Conservation (phyloP, 2,797 vertebrate genomes). For the Pterois miles region DNA sequence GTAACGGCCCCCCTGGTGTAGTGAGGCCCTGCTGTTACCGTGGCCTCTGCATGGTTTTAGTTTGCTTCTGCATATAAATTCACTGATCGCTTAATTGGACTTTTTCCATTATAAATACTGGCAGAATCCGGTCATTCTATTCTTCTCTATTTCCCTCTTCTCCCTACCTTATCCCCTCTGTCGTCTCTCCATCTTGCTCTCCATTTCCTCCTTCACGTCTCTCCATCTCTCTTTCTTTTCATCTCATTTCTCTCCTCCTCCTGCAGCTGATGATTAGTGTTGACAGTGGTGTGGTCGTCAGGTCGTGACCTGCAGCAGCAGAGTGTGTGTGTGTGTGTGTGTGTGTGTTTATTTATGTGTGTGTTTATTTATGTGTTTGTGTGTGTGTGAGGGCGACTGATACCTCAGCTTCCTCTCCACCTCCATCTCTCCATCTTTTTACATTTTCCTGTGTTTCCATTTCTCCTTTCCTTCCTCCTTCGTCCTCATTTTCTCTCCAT, state of each 20-base stretch:
- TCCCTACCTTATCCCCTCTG: neutral
- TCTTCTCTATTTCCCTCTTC: no score
- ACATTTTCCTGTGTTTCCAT: neutral
- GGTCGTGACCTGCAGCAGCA: conserved; percentile 44
- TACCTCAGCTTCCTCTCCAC: conserved; percentile 1
- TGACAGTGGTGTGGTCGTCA: conserved; percentile 19
- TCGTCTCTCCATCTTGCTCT: no score
- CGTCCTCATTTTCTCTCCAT: neutral
- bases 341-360: conserved; percentile 16
- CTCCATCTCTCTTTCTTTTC: neutral
- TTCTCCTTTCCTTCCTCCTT: neutral
- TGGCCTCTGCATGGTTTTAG: no score
- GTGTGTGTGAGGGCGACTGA: conserved; percentile 4
- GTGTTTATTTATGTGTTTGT: neutral
- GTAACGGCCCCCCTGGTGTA: no score
- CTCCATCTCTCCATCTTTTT: neutral
- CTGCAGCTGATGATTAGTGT: conserved; percentile 17
- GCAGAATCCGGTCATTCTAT: no score
- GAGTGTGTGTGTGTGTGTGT: conserved; percentile 16
- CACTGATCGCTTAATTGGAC: no score
- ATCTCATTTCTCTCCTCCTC: neutral
- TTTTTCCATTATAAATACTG: no score
- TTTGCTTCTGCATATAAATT: no score
- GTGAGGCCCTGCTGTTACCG: no score
- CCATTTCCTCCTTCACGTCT: neutral